Conservation (phyloP, 2,113 vertebrate genomes). For the Neodon shergylaensis region DNA sequence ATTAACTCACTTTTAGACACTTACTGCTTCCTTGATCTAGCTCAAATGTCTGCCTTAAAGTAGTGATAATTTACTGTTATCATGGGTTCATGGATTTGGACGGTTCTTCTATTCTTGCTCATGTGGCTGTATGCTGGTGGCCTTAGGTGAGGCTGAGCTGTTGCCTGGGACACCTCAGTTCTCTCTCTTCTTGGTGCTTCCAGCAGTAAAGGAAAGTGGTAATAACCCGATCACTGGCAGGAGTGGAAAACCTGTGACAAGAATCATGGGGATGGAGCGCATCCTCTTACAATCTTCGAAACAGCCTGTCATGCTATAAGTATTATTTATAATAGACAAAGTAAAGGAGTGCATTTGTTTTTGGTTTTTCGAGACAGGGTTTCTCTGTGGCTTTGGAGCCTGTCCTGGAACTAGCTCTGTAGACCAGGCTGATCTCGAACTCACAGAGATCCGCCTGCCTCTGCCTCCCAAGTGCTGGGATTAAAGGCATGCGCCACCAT, state of each 20-base stretch:
- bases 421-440: no score
- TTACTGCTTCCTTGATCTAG: not conserved
- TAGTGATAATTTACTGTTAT: not conserved
- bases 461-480: no score
- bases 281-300: not conserved
- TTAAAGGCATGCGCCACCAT: no score
- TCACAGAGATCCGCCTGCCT: no score
- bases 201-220: not conserved
- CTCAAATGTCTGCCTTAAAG: slow-evolving; percentile 10
- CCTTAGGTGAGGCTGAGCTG: not conserved
- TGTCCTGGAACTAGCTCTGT: no score
- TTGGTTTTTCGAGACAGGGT: no score
- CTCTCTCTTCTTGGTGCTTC: not conserved
- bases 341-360: not conserved
- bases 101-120: not conserved
- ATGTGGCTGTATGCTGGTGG: not conserved
- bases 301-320: not conserved
- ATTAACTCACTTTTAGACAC: not conserved
- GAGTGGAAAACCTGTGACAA: not conserved
- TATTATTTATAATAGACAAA: slow-evolving; percentile 14
- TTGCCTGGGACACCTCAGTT: not conserved
- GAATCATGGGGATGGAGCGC: not conserved
- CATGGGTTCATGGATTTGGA: not conserved
- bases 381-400: no score
- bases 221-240: not conserved